These are phyloP conservation scores for Crotalus horridus DNA, from an alignment of 2,113 vertebrate genomes.

Conservation along the genomic window DNA sequence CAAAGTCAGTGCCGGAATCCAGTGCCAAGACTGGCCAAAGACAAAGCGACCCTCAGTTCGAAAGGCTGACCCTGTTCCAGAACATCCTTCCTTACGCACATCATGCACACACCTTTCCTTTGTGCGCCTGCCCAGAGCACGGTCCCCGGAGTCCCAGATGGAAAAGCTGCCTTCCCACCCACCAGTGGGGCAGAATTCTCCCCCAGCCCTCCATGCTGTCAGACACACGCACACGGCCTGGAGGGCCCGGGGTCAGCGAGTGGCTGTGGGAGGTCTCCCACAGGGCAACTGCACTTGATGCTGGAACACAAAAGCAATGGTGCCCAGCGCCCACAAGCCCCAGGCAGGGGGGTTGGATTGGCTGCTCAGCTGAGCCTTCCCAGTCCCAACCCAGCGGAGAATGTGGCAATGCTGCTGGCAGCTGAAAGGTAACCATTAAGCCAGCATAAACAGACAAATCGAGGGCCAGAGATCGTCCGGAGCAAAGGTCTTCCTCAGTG, in stretches of 20 bases:
- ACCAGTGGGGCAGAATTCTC: background rate
- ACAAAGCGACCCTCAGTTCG: conserved; percentile 12
- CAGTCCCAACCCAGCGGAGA: background rate
- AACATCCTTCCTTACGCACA: background rate
- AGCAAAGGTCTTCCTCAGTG: background rate
- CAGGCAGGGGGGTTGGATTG: background rate
- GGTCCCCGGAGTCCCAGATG: background rate
- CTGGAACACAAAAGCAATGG: background rate
- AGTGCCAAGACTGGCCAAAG: background rate
- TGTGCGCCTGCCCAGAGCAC: background rate
- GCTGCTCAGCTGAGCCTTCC: background rate
- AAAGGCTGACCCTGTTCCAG: background rate
- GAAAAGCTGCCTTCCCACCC: background rate
- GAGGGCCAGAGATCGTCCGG: background rate
- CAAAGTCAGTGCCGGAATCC: background rate
- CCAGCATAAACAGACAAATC: background rate
- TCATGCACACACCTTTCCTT: background rate
- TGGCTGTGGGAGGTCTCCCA: background rate
- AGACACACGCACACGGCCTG: background rate
- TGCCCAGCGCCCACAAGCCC: no score
- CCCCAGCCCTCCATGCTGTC: background rate
- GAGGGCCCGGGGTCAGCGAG: background rate
- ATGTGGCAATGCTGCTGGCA: no score
- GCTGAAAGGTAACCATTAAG: conserved; percentile 12
- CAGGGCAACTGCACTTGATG: background rate